Evolutionary conservation across 2,113 vertebrate genomes (phyloP).

Genomic region (Lamprologus tigripictilis): DNA sequence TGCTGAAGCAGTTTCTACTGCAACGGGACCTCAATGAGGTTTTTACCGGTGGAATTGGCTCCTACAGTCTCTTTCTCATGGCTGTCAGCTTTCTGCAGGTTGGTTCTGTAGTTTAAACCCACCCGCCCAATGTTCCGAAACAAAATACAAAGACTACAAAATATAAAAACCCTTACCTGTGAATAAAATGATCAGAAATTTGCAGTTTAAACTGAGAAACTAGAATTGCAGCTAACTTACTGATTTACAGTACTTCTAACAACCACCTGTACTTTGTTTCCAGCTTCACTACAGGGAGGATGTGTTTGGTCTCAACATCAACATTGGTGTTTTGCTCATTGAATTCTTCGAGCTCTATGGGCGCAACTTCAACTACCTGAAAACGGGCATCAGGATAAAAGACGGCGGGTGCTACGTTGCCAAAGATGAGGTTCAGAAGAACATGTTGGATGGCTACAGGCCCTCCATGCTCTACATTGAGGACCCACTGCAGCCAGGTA

Average conservation of each 20-base stretch:
- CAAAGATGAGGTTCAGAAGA: slow-evolving; percentile 96
- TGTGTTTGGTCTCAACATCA: slow-evolving; percentile 86
- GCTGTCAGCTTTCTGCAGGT: slow-evolving; percentile 99
- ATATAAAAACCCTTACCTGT: not conserved
- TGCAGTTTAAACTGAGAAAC: not conserved
- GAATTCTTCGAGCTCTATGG: slow-evolving; percentile 99
- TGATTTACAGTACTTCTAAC: not conserved
- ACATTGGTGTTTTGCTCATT: slow-evolving; percentile 96
- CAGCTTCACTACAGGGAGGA: slow-evolving; percentile 95
- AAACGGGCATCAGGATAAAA: slow-evolving; percentile 97
- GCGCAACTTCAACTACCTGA: slow-evolving; percentile 97
- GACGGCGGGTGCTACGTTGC: slow-evolving; percentile 96
- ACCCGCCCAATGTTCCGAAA: not conserved
- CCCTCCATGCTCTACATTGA: slow-evolving; percentile 98
- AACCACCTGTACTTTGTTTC: not conserved
- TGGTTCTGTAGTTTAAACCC: not conserved
- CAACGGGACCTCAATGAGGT: slow-evolving; percentile 98
- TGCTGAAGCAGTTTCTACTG: slow-evolving; percentile 96
- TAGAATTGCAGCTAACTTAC: not conserved
- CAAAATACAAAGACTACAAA: not conserved
- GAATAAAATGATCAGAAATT: not conserved
- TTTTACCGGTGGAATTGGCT: slow-evolving; percentile 96
- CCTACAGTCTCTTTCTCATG: slow-evolving; percentile 98
- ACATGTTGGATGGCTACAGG: slow-evolving; percentile 93
- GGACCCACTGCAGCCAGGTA: slow-evolving; percentile 95